Evolutionary conservation across 2,113 vertebrate species (phyloP), one percentile per base, ranked within the genome.

Genomic region (Callipepla squamata): DNA sequence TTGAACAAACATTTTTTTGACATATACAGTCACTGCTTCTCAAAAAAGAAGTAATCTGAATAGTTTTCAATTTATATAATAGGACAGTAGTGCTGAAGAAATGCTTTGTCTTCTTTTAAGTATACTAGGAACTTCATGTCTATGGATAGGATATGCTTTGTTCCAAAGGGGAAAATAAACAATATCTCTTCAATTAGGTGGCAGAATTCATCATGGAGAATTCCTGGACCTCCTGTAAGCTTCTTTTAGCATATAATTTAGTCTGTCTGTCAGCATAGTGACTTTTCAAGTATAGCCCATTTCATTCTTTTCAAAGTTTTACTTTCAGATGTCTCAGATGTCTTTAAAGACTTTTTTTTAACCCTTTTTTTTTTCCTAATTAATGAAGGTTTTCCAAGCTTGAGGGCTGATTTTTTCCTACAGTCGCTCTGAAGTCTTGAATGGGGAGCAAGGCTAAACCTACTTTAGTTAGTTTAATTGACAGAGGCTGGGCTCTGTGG

Each of bases 381-480:
- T 23, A 72, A 73, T 7, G 53, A 55, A 79, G 11, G 12, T 28
- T 95, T 88, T 96, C 89, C 53, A 92, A 73, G 87, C 76, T 91
- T 81, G 66, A 94, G 77, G 79, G 38, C 14, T 70, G 32, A 12
- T 78, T 94, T 96, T 95, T 85, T 51, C 83, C 69, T 87, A 90
- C 67, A 94, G 91, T 76, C 89, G 50, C 50, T 84, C 95, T 90
- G 62, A 76, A 92, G 59, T 86, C 59, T 74, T 80, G 44, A 89
- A 80, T 80, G 70, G 32, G 59, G 47, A 97, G 67, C 63, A 72
- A 93, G 62, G 69, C 73, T 96, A 92, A 96, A 38, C 55, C 72
- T 91, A 68, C 75, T 95, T 95, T 94, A 92, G 80, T 96, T 96
- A 96, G 62, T 76, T 96, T 97, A 97, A 96, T 91, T 96, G 85